Base-by-base conservation (phyloP, 2,888 invertebrate species). In the Nephrotoma appendiculata region DNA sequence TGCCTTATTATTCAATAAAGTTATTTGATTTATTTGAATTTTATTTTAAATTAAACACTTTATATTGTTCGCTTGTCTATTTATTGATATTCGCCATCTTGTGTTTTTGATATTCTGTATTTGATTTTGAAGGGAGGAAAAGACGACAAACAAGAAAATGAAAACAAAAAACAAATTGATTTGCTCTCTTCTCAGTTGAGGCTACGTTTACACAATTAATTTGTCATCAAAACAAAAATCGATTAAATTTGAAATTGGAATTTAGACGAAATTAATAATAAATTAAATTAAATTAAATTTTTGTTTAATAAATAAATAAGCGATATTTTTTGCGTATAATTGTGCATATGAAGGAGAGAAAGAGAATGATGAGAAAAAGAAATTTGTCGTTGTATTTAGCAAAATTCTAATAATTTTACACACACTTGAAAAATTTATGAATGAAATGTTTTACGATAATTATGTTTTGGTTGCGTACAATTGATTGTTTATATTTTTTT, bases 1-100 rank as follows among this genome's bases (percentile, higher is more conserved):
- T 95, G 19, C 31, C 31, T 71, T 71, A 9, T 71, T 7, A 2
- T 15, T 52, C 3, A 15, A 6, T 71, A 9, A 19, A 1, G 52
- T 31, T 31, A 31, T 15, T 15, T 57, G 52, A 57, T 19, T 57
- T 15, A 57, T 15, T 57, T 57, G 1, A 1, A 15, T 57, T 57
- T 57, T 31, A 31, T 31, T 31, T 31, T 31, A 31, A 31, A 57
- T 86, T 15, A 31, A 19, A 12, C 11, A 48, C 48, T 86, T 43
- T n/a, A 41, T 85, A 45, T 31, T 43, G 41, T 42, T 84, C 43
- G n/a, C 15, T 42, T 6, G 15, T 84, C 42, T 84, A 84, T 84
- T 31, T 31, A 71, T 83, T 83, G 12, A 11, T 9, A 83, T 42
- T 42, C 84, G 84, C 84, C 84, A 84, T 84, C 84, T 84, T 84